Base-by-base conservation (phyloP, 2,113 vertebrate genomes). In the Bujurquina vittata region DNA sequence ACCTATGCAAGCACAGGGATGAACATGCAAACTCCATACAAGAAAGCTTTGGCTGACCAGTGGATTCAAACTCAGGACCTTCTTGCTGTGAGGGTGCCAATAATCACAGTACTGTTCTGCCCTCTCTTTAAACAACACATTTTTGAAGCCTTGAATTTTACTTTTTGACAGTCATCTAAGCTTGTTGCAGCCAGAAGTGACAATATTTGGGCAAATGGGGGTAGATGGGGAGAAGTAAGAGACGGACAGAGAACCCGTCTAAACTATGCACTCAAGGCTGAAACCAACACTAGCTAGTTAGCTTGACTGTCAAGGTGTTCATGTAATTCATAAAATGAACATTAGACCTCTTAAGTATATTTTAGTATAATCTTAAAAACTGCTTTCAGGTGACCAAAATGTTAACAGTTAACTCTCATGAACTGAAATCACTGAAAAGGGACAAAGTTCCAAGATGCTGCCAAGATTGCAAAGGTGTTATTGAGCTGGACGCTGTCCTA, bases 61-160 rank as follows among this genome's bases (percentile, higher is more conserved):
- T 20, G 29, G 59, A 18, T 33, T 61, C 59, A 61, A 61, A 20
- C 23, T 46, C 10, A 40, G 37, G 37, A 10, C 37, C 37, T 10
- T 40, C 37, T 40, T 40, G 1, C 2, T 40, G 37, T 10, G 10
- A 40, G 8, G 35, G 37, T 40, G 9, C 10, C 10, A 40, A 40
- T 22, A 14, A 46, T 22, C 40, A 49, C 63, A 46, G 14, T 40
- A 23, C 22, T 67, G 22, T 46, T 8, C 63, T 67, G 8, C 46
- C 37, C 40, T 46, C 29, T 69, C 65, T 29, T 69, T 52, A 69
- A 69, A 69, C 23, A 69, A 52, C 40, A 69, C 20, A 17, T 31
- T 31, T n/a, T 54, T 54, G 6, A 52, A 18, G 15, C 49, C 8
- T 54, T 54, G 8, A 54, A 26, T 31, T 20, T 52, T 52, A 5